Conservation (phyloP, 2,888 invertebrate genomes). For the Urechis unicinctus region DNA sequence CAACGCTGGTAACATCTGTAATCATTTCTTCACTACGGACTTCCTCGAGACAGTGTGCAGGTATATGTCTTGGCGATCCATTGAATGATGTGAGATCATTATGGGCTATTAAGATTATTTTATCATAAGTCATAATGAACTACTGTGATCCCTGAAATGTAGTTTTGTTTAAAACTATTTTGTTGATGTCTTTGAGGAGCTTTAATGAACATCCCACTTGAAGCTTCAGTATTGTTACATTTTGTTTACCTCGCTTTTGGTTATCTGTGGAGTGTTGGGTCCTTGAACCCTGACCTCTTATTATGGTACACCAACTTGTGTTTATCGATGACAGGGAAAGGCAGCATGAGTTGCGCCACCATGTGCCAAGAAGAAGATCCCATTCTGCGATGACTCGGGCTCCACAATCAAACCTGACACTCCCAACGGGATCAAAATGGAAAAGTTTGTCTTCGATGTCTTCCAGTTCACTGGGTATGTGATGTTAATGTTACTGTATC, state of each 20-base stretch:
- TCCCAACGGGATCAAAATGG: slow-evolving; percentile 96
- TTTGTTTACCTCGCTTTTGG: too few species aligned
- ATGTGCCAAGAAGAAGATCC: slow-evolving; percentile 98
- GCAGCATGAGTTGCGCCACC: slow-evolving; percentile 74
- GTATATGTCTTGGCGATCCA: slow-evolving; percentile 49
- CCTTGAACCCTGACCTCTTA: too few species aligned
- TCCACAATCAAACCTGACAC: slow-evolving; percentile 63
- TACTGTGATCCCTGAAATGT: too few species aligned
- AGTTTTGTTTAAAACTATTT: too few species aligned
- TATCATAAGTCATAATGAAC: too few species aligned
- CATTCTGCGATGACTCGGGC: slow-evolving; percentile 70
- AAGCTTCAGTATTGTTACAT: too few species aligned
- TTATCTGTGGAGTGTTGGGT: too few species aligned
- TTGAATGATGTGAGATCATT: too few species aligned
- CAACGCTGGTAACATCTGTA: slow-evolving; percentile 95
- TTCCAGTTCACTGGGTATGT: slow-evolving; percentile 78
- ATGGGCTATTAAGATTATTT: too few species aligned
- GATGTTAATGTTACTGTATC: neutral
- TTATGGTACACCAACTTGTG: too few species aligned
- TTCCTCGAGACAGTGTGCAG: slow-evolving; percentile 72
- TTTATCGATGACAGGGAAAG: slow-evolving; percentile 9
- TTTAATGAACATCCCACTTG: too few species aligned
- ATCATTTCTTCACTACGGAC: slow-evolving; percentile 87
- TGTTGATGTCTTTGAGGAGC: too few species aligned
- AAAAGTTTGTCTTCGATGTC: slow-evolving; percentile 98